Evolutionary conservation across 1,140 invertebrate genomes (phyloP).

Genomic region (Stenopsyche tienmushanensis): DNA sequence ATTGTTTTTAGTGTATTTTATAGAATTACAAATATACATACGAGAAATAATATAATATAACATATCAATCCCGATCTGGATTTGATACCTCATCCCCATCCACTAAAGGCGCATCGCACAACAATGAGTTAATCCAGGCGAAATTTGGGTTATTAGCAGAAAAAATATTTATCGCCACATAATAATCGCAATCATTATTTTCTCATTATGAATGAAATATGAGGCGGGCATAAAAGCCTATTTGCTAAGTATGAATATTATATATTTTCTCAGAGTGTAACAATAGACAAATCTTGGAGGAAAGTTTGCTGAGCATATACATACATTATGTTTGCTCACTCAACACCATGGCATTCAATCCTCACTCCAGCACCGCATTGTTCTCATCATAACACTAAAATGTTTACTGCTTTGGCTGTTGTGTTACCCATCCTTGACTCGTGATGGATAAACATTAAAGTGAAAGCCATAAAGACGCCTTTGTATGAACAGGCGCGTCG

Average conservation of each 20-base stretch:
- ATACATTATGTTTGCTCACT: neutral
- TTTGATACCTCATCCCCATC: neutral
- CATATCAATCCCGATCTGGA: neutral
- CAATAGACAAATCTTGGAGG: neutral
- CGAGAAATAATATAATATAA: neutral
- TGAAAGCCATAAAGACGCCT: slow-evolving; percentile 3
- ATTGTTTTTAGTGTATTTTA: neutral
- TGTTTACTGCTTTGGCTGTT: slow-evolving; percentile 6
- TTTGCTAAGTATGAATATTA: neutral
- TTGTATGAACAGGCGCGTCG: slow-evolving; percentile 3
- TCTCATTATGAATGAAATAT: slow-evolving; percentile 4
- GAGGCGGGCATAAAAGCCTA: neutral
- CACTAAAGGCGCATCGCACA: neutral
- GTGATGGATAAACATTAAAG: slow-evolving; percentile 14
- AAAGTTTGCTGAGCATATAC: neutral
- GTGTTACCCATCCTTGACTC: slow-evolving; percentile 8
- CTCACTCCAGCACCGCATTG: neutral
- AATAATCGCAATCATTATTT: slow-evolving; percentile 8
- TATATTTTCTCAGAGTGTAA: neutral
- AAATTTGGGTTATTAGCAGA: neutral
- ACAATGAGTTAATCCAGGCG: neutral
- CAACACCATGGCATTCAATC: neutral
- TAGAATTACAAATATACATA: neutral
- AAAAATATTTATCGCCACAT: neutral
- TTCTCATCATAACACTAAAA: slow-evolving; percentile 11